Evolutionary conservation across 2,888 invertebrate species (phyloP), one percentile per base, ranked within the genome.

Genomic region (Bellardia bayeri): DNA sequence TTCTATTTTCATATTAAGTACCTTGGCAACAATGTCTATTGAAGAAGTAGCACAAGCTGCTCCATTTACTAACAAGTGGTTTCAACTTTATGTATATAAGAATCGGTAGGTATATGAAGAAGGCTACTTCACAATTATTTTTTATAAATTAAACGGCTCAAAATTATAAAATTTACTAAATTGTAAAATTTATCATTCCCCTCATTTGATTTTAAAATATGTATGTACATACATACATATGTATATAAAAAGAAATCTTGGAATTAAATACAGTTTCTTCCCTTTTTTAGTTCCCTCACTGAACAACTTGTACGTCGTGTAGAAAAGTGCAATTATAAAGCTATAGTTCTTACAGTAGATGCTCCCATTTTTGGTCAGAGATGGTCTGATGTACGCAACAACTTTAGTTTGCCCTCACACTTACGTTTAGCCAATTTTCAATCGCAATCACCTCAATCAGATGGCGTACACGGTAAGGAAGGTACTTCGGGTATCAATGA

Each of bases 21-120:
- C 98, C 0, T 95, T 98, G 86, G 95, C 98, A 0, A 98, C 98
- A 0, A 96, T 96, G 89, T 97, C 97, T 58, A 95, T 99, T 75
- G 98, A 98, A 94, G 98, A 98, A 92, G 96, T 98, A 1, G 97
- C 97, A 0, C 92, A 94, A 84, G 96, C 96, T 1, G 96, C 97
- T 1, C 97, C 98, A 0, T 93, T 95, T 14, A 96, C 96, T 0
- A 94, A 95, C 23, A 97, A 97, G 92, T 98, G 98, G 98, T 98
- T 98, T 92, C 98, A 99, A 93, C 95, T 99, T 0, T 99, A 98
- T 92, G 96, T 99, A 89, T 98, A 97, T 93, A 96, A 95, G 87
- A 96, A 98, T 92, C 95, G 97, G 96, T 96, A 49, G 66, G 88
- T 72, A 1, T 16, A n/a, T 3, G 4, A n/a, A 5, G 5, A 1